Conservation (phyloP, 2,113 vertebrate species). For the Atractosteus spatula region DNA sequence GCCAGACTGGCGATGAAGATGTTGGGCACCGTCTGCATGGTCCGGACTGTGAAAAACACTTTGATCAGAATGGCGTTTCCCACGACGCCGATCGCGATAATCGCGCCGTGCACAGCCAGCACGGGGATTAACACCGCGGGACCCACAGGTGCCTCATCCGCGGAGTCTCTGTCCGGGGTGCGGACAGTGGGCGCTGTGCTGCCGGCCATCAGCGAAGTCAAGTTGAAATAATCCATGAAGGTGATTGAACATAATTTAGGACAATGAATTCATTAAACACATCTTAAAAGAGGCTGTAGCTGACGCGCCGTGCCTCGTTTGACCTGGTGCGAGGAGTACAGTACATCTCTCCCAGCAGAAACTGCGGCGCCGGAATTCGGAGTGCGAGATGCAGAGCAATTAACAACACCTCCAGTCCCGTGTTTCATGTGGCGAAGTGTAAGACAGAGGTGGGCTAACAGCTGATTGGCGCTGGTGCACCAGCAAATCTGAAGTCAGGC, state of each 20-base stretch:
- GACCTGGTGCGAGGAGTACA: not conserved
- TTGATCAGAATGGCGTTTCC: conserved; percentile 76
- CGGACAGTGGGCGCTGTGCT: not conserved
- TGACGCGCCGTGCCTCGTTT: not conserved
- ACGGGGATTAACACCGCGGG: conserved; percentile 64
- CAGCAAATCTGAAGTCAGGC: too few species aligned
- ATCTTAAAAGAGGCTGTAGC: not conserved
- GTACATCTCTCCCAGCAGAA: not conserved
- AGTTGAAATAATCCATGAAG: not conserved
- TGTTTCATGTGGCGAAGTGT: not conserved
- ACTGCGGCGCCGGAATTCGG: too few species aligned
- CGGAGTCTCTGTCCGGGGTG: conserved; percentile 40
- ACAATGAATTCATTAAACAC: too few species aligned
- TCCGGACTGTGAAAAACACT: conserved; percentile 76
- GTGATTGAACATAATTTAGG: not conserved
- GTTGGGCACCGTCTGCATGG: conserved; percentile 77
- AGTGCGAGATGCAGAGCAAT: not conserved
- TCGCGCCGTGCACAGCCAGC: conserved; percentile 64
- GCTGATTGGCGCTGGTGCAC: not conserved
- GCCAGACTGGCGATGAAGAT: conserved; percentile 78
- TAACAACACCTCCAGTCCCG: not conserved
- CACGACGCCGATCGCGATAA: conserved; percentile 74
- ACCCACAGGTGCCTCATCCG: conserved; percentile 57
- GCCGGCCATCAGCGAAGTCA: not conserved
- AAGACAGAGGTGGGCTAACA: not conserved